Percentiles rank a stretch among this genome's conserved stretches.
Conservation (phyloP, 1,140 invertebrate species). For the Macrotrachela quadricornifera region DNA sequence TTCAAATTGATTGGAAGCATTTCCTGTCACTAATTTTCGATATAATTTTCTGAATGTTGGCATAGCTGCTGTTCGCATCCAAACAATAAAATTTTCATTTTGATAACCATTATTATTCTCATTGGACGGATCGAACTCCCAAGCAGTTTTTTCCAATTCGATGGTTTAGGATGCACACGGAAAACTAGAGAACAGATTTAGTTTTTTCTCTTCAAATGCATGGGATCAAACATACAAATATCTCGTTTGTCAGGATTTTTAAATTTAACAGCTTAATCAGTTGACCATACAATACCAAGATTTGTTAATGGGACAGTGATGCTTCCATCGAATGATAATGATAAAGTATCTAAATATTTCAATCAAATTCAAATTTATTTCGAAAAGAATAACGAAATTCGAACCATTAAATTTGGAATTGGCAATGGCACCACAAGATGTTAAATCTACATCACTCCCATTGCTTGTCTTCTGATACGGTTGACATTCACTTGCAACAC, state of each 20-base stretch:
- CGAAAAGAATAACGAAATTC: constrained; percentile 13
- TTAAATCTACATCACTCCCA: constrained; percentile 22
- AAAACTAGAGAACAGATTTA: constrained; percentile 5
- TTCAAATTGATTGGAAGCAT: constrained; percentile 31
- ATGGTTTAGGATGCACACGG: constrained; percentile 23
- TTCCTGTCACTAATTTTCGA: constrained; percentile 54
- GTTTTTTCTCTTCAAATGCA: background rate
- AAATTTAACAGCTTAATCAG: constrained; percentile 81
- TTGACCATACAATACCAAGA: constrained; percentile 86
- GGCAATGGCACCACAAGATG: constrained; percentile 94
- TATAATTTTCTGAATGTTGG: constrained; percentile 87
- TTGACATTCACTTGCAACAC: constrained; percentile 22
- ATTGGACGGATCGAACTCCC: constrained; percentile 47
- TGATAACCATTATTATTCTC: constrained; percentile 67
- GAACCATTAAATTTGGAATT: constrained; percentile 94
- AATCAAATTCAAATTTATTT: too few relatives aligned
- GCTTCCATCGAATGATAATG: background rate
- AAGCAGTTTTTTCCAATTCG: constrained; percentile 56
- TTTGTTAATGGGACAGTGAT: constrained; percentile 17
- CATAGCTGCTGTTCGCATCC: constrained; percentile 89
- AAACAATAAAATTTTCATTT: constrained; percentile 91
- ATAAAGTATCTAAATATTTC: background rate
- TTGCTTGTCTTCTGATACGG: constrained; percentile 28
- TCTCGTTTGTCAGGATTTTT: constrained; percentile 43
- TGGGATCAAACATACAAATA: background rate